A percentile compares a stretch with the other conserved stretches of the same genome.
phyloP scores from a whole-genome alignment of 2,888 invertebrate genomes.

The Synanthedon vespiformis region DNA sequence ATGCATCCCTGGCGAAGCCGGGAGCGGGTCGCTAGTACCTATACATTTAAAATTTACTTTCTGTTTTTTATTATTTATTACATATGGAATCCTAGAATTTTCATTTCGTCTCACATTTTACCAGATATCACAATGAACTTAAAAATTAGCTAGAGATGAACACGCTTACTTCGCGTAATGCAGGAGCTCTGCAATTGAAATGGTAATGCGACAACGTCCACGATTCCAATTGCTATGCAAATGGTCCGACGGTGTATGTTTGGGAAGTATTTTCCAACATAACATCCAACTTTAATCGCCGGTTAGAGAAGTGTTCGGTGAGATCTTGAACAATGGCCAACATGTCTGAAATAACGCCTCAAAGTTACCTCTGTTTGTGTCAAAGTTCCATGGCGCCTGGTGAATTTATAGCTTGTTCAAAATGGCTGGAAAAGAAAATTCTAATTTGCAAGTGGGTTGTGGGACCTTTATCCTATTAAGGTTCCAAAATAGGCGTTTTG shows the following conservation, averaged over 20 bases:
- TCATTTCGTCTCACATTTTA: too few relatives aligned
- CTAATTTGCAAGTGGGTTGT: too few relatives aligned
- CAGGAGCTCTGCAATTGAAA: slow-evolving; percentile 43
- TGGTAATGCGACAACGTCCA: slow-evolving; percentile 45
- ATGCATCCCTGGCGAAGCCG: too few relatives aligned
- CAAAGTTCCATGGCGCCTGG: neutral
- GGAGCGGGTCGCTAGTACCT: too few relatives aligned
- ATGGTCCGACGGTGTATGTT: slow-evolving; percentile 18
- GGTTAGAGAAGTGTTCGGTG: neutral
- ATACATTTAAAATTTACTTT: too few relatives aligned
- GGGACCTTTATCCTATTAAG: too few relatives aligned
- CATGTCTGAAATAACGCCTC: neutral
- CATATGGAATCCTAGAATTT: too few relatives aligned
- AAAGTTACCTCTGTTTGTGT: neutral
- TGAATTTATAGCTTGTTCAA: neutral
- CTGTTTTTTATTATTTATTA: too few relatives aligned
- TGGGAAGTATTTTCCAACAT: neutral
- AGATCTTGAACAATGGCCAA: neutral
- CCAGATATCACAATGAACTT: slow-evolving; percentile 15
- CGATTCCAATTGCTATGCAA: slow-evolving; percentile 54
- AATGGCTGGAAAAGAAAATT: neutral
- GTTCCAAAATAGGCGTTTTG: too few relatives aligned
- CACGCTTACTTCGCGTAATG: slow-evolving; percentile 6
- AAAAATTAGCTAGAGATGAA: slow-evolving; percentile 27
- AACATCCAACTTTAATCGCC: neutral